Conservation (phyloP, 2,113 vertebrate genomes). For the Lamprologus sp. region DNA sequence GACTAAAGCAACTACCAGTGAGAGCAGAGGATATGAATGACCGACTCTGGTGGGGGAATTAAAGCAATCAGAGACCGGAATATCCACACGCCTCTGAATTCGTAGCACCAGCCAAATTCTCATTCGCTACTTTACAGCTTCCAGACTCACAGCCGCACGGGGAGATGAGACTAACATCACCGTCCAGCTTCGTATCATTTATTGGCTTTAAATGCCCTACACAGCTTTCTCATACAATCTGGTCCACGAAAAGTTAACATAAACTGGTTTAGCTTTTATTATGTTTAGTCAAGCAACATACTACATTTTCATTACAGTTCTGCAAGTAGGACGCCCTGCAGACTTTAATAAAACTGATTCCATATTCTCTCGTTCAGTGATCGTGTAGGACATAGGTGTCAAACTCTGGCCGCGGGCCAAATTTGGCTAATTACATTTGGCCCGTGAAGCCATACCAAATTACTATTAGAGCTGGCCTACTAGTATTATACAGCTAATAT, state of each 20-base stretch:
- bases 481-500: no score
- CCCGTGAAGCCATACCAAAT: no score
- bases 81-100: background rate
- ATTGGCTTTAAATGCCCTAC: background rate
- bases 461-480: no score
- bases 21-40: background rate
- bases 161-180: background rate
- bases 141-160: background rate
- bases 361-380: fast-evolving
- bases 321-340: background rate
- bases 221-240: background rate
- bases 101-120: background rate
- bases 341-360: background rate
- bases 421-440: no score
- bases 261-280: background rate
- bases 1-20: background rate
- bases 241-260: background rate
- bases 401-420: no score
- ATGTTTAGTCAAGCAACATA: background rate
- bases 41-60: background rate
- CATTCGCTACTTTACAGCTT: fast-evolving
- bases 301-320: background rate
- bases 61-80: background rate
- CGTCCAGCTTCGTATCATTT: background rate
- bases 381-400: background rate